phyloP scores from a whole-genome alignment of 2,888 invertebrate species.

The Eledona agricola region DNA sequence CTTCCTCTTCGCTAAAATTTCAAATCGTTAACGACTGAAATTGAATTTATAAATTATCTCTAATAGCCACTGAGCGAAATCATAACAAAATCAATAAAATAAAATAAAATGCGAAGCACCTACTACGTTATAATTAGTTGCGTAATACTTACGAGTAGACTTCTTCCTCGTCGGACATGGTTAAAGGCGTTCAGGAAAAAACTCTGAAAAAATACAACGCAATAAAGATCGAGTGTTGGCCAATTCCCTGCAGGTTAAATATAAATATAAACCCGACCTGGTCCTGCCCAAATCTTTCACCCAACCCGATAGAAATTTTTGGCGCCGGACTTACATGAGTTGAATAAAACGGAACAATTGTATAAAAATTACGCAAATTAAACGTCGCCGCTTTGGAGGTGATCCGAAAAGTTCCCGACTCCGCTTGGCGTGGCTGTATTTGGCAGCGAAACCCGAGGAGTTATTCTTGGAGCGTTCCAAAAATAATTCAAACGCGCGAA shows the following conservation, averaged over 20 bases:
- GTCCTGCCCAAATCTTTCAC: too few relatives aligned
- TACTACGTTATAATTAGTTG: constrained; percentile 69
- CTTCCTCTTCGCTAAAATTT: constrained; percentile 72
- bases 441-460: constrained; percentile 47
- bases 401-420: constrained; percentile 49
- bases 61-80: constrained; percentile 31
- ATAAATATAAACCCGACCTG: too few relatives aligned
- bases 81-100: constrained; percentile 36
- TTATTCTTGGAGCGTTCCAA: constrained; percentile 47
- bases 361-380: constrained; percentile 20
- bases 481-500: constrained; percentile 33
- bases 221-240: too few relatives aligned
- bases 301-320: too few relatives aligned
- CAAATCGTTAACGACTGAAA: constrained; percentile 9
- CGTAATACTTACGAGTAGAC: constrained; percentile 92
- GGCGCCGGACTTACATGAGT: too few relatives aligned
- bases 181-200: constrained; percentile 69
- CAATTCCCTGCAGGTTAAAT: too few relatives aligned
- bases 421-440: constrained; percentile 49
- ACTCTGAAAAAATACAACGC: constrained; percentile 66
- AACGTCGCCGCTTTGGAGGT: constrained; percentile 2
- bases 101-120: constrained; percentile 45
- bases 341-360: not conserved
- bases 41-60: constrained; percentile 3
- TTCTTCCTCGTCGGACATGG: constrained; percentile 95